Percentiles rank a stretch among this genome's conserved stretches.
These are phyloP conservation scores for Larimichthys polyactis DNA, from an alignment of 2,113 vertebrate genomes.

Conservation along the genomic window DNA sequence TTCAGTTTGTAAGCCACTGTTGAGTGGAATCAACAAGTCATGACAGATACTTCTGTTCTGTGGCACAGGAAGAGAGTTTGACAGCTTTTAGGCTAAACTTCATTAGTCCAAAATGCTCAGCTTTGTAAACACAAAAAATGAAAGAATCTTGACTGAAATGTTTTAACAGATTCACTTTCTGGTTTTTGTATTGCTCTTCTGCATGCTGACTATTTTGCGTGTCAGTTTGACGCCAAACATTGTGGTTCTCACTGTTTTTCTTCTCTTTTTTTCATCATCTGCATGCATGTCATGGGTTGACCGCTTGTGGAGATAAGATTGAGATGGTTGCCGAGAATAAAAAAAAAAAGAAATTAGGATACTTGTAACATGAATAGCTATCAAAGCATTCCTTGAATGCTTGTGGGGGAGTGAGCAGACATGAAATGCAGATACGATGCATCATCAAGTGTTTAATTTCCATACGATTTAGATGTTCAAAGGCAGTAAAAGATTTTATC, in stretches of 20 bases:
- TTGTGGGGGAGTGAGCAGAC: background rate
- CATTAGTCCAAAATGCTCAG: background rate
- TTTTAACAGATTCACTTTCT: background rate
- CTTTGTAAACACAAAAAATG: slow-evolving; percentile 21
- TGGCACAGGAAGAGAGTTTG: slow-evolving; percentile 18
- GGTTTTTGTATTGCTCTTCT: background rate
- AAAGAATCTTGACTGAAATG: background rate
- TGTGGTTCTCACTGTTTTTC: too few species aligned
- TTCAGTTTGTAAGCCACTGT: slow-evolving; percentile 26
- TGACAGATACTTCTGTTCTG: slow-evolving; percentile 38
- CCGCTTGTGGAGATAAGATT: background rate
- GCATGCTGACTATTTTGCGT: background rate
- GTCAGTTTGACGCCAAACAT: background rate
- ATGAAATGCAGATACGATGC: background rate
- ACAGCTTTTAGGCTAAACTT: slow-evolving; percentile 30
- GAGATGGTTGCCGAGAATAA: background rate
- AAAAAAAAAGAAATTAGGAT: background rate
- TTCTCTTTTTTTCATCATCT: background rate
- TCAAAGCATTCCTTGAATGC: background rate
- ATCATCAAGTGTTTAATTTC: background rate
- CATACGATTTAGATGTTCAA: background rate
- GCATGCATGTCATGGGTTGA: background rate
- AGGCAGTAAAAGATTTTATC: background rate
- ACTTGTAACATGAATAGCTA: slow-evolving; percentile 2
- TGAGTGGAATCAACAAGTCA: slow-evolving; percentile 50